Evolutionary conservation across 1,140 invertebrate species (phyloP).

Genomic region (Zaprionus gabonicus): DNA sequence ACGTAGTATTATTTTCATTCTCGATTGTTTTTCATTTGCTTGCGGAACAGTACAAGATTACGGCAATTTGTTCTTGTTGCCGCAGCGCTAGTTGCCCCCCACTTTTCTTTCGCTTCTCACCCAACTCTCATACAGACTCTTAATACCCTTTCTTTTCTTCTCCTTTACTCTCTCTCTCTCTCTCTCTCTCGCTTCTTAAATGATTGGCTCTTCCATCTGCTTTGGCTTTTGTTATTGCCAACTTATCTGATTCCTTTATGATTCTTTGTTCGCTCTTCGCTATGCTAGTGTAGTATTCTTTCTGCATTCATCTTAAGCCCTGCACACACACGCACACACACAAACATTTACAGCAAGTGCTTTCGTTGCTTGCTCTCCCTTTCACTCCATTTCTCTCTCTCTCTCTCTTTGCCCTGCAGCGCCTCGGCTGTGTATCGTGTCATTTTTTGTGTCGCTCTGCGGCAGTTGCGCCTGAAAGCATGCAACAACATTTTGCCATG

Average conservation of each 20-base stretch:
- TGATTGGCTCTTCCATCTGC: not conserved
- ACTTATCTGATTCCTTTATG: slow-evolving; percentile 6
- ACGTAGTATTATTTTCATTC: not conserved
- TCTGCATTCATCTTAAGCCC: slow-evolving; percentile 2
- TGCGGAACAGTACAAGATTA: slow-evolving; percentile 1
- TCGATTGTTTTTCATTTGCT: slow-evolving; percentile 4
- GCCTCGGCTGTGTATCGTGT: not conserved
- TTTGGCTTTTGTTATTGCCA: slow-evolving; percentile 7
- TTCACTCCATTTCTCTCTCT: not conserved
- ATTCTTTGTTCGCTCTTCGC: slow-evolving; percentile 5
- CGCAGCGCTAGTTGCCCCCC: not conserved
- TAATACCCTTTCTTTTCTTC: not conserved
- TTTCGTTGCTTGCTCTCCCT: not conserved
- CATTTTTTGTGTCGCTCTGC: slow-evolving; percentile 1
- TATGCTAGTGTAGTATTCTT: not conserved
- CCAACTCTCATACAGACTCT: not conserved
- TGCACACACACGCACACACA: slow-evolving; percentile 9
- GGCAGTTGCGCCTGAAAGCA: slow-evolving; percentile 24
- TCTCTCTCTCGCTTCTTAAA: not conserved
- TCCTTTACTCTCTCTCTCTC: not conserved
- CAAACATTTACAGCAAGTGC: not conserved
- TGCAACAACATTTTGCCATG: slow-evolving; percentile 26
- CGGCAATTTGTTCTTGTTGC: slow-evolving; percentile 5
- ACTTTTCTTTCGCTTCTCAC: not conserved
- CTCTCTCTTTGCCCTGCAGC: not conserved